Percentiles rank a stretch among this genome's conserved stretches.
Evolutionary conservation across 2,113 vertebrate genomes (phyloP).

Genomic region (Cricetomys ansorgei): DNA sequence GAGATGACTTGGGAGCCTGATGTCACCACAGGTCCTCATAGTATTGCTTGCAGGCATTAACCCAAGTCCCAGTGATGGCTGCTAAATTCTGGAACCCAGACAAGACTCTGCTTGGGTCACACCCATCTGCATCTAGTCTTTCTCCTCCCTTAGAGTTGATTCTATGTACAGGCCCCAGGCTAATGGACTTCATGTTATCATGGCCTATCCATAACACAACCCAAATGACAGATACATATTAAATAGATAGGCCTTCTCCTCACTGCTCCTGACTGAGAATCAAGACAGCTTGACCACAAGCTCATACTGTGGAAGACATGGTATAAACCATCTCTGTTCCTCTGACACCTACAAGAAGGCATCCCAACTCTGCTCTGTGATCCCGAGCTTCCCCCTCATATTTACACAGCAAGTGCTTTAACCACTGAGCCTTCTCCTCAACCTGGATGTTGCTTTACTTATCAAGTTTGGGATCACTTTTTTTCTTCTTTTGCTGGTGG

Average conservation of each 20-base stretch:
- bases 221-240: not conserved
- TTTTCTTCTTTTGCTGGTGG: not conserved
- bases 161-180: not conserved
- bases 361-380: not conserved
- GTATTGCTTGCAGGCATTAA: not conserved
- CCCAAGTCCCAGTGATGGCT: not conserved
- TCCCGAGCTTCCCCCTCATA: not conserved
- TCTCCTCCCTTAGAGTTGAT: not conserved
- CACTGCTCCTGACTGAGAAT: not conserved
- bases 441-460: too few species aligned
- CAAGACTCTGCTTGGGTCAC: not conserved
- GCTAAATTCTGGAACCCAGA: not conserved
- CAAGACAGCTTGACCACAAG: not conserved
- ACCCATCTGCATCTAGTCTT: not conserved
- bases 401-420: not conserved
- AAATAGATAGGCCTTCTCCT: not conserved
- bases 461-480: not conserved
- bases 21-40: not conserved
- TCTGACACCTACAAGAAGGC: not conserved
- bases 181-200: not conserved
- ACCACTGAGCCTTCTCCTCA: not conserved
- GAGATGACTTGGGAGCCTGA: not conserved
- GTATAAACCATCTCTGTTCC: not conserved
- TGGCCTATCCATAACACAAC: not conserved
- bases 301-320: not conserved